A percentile compares a stretch with the other conserved stretches of the same genome.
Conservation (phyloP, 2,113 vertebrate genomes). For the Corythornis cristatus region DNA sequence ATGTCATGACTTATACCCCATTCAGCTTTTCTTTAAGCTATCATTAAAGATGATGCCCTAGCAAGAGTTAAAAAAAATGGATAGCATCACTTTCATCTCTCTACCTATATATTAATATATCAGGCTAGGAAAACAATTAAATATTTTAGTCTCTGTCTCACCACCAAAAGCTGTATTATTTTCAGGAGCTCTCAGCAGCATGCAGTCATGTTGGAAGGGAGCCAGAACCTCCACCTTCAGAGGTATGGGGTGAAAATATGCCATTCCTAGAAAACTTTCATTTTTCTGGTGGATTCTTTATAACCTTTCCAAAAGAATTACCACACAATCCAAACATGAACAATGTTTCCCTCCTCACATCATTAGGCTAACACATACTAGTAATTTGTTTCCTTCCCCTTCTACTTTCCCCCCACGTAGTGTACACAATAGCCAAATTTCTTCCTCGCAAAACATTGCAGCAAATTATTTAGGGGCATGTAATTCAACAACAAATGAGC, state of each 20-base stretch:
- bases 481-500: neutral
- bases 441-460: neutral
- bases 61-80: neutral
- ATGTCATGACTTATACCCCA: neutral
- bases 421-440: neutral
- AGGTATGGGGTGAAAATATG: neutral
- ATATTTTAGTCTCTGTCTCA: neutral
- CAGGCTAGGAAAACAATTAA: neutral
- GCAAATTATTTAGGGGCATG: neutral
- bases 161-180: neutral
- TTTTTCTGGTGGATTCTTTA: neutral
- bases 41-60: neutral
- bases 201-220: neutral
- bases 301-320: neutral
- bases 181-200: neutral
- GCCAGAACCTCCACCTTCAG: neutral
- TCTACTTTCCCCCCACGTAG: neutral
- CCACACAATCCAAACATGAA: fast-evolving
- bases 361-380: neutral
- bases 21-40: neutral
- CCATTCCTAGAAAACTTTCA: neutral
- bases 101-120: neutral
- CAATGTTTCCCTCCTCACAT: neutral
- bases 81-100: neutral
- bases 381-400: neutral